phyloP scores from a whole-genome alignment of 2,888 invertebrate species.

The Nomada ruficornis region DNA sequence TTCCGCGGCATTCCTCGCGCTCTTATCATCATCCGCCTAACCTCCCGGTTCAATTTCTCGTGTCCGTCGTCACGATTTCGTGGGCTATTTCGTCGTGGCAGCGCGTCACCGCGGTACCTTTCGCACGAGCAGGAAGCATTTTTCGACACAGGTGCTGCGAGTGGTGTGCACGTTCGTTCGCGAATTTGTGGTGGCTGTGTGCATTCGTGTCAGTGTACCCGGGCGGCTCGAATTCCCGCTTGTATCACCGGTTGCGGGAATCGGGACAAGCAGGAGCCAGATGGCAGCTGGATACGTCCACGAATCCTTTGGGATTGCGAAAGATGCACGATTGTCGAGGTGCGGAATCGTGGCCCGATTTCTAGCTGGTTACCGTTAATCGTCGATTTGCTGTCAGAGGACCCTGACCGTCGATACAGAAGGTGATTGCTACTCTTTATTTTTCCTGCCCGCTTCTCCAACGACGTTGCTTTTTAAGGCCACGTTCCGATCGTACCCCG shows the following conservation, averaged over 20 bases:
- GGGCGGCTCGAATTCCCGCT: constrained; percentile 22
- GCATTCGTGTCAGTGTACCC: constrained; percentile 6
- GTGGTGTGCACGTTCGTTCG: background rate
- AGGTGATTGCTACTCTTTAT: constrained; percentile 56
- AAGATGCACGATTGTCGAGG: constrained; percentile 16
- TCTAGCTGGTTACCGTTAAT: constrained; percentile 44
- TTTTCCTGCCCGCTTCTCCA: background rate
- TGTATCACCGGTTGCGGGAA: constrained; percentile 48
- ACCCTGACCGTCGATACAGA: constrained; percentile 33
- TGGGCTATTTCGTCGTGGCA: constrained; percentile 1
- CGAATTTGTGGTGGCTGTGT: background rate
- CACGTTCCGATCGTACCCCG: constrained; percentile 15
- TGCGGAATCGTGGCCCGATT: constrained; percentile 24
- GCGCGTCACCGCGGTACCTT: background rate
- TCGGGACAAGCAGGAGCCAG: constrained; percentile 47
- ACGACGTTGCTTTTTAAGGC: constrained; percentile 47
- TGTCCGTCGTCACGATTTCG: background rate
- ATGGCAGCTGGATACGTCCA: constrained; percentile 51
- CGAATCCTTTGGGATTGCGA: constrained; percentile 13
- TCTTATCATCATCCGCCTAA: constrained; percentile 27
- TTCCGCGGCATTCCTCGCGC: constrained; percentile 55
- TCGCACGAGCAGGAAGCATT: constrained; percentile 25
- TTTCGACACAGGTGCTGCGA: constrained; percentile 11
- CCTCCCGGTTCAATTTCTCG: constrained; percentile 4
- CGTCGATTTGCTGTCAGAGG: constrained; percentile 20